phyloP scores from a whole-genome alignment of 1,140 invertebrate genomes.

The Sinonovacula constricta region DNA sequence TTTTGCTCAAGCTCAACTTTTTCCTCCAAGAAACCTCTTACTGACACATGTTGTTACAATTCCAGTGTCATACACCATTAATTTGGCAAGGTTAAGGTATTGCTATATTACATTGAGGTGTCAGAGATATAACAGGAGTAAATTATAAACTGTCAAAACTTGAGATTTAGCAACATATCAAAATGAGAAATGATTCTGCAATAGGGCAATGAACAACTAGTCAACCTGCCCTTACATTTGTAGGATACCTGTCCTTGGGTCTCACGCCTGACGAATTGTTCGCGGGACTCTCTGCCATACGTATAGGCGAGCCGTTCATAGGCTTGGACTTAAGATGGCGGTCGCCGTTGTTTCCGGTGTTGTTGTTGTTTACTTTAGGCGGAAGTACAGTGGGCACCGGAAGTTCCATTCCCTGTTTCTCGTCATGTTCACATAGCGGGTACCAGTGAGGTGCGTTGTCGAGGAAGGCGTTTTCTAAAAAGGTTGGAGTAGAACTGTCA shows the following conservation, averaged over 20 bases:
- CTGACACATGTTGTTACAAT: too few species aligned
- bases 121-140: too few species aligned
- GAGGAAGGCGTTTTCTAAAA: conserved; percentile 78
- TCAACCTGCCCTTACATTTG: too few species aligned
- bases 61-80: too few species aligned
- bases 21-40: too few species aligned
- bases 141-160: too few species aligned
- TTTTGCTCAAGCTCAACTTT: too few species aligned
- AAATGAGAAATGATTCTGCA: too few species aligned
- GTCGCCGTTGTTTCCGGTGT: neutral
- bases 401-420: conserved; percentile 67
- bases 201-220: too few species aligned
- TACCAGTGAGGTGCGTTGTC: conserved; percentile 82
- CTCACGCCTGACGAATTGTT: neutral
- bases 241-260: neutral
- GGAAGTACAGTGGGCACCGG: conserved; percentile 72
- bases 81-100: too few species aligned
- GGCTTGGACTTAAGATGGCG: neutral
- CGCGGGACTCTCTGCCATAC: neutral
- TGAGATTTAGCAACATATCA: too few species aligned
- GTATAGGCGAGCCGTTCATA: neutral
- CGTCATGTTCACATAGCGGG: conserved; percentile 76
- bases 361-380: conserved; percentile 39
- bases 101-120: too few species aligned
- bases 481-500: neutral